These are phyloP conservation scores for Hoplias malabaricus DNA, from an alignment of 2,113 vertebrate species.

Conservation along the genomic window DNA sequence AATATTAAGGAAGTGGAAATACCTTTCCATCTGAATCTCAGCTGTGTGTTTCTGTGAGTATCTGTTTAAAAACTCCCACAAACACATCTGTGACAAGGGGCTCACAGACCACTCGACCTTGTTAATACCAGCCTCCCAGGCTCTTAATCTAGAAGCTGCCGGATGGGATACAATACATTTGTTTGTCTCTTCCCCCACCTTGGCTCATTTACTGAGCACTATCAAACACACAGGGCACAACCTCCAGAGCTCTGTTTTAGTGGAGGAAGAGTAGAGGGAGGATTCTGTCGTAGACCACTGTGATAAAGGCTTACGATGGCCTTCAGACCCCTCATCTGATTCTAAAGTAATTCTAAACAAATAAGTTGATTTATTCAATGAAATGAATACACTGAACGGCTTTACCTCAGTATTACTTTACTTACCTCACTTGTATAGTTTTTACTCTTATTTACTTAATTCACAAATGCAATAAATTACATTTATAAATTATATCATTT, in stretches of 20 bases:
- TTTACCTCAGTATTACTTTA: too few species aligned
- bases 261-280: neutral
- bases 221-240: constrained; percentile 46
- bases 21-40: neutral
- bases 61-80: neutral
- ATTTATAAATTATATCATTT: too few species aligned
- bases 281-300: neutral
- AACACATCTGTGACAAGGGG: neutral
- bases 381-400: too few species aligned
- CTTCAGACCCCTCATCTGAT: constrained; percentile 5
- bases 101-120: constrained; percentile 5
- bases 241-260: constrained; percentile 12
- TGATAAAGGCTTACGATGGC: constrained; percentile 24
- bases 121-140: constrained; percentile 30
- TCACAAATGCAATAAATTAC: too few species aligned
- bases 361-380: too few species aligned
- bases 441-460: too few species aligned
- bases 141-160: constrained; percentile 42
- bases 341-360: too few species aligned
- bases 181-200: constrained; percentile 18
- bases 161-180: constrained; percentile 35
- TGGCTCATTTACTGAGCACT: constrained; percentile 48
- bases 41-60: neutral
- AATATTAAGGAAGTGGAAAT: too few species aligned
- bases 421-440: too few species aligned